Percentiles rank a stretch among this genome's conserved stretches.
phyloP scores from a whole-genome alignment of 2,113 vertebrate genomes.

The Limnothrissa miodon region DNA sequence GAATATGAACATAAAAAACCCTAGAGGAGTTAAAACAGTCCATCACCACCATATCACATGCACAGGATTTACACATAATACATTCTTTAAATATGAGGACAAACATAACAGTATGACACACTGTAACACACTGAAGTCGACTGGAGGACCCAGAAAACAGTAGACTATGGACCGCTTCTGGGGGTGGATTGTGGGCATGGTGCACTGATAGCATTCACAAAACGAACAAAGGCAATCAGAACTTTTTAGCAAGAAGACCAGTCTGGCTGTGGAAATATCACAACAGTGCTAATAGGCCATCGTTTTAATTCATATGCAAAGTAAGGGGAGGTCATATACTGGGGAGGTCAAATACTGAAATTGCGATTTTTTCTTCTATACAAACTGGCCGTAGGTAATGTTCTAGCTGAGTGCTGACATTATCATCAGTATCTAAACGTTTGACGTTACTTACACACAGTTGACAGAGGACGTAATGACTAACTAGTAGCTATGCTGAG shows the following conservation, averaged over 20 bases:
- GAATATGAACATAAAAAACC: background rate
- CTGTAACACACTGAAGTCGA: background rate
- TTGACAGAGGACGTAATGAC: background rate
- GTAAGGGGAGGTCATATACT: too few species aligned
- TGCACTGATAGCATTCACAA: background rate
- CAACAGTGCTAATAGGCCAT: background rate
- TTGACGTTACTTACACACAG: background rate
- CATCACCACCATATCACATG: background rate
- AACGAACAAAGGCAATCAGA: background rate
- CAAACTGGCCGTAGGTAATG: background rate
- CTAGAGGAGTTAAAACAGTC: background rate
- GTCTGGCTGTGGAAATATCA: background rate
- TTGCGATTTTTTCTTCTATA: background rate
- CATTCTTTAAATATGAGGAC: background rate
- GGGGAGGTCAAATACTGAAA: background rate
- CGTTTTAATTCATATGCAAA: background rate
- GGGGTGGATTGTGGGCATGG: background rate
- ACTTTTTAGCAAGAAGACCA: background rate
- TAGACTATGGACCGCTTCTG: background rate
- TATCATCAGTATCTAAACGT: background rate
- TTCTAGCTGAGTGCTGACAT: background rate
- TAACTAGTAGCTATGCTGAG: constrained; percentile 1
- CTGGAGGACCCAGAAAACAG: background rate
- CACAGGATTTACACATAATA: background rate
- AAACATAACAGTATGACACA: background rate